Evolutionary conservation across 64 coral and sea anemone genomes (phyloP), one percentile per base, ranked within the genome.

Genomic region (Pocillopora damicornis): DNA sequence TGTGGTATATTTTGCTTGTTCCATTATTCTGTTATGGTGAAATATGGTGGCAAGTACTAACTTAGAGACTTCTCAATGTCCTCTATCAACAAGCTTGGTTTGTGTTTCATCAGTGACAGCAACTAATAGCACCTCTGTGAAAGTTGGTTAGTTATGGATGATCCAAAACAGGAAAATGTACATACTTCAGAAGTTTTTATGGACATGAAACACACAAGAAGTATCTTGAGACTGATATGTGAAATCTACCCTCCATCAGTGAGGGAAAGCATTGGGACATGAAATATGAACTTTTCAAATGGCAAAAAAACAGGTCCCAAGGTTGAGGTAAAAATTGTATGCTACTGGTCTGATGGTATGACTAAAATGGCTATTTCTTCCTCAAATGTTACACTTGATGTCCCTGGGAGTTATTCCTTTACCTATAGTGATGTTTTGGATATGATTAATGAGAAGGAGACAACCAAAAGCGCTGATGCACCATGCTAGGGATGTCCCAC

Each of bases 61-160:
- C n/a, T n/a, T n/a, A n/a, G n/a, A n/a, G n/a, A n/a, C n/a, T 69
- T n/a, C 20, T n/a, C 66, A n/a, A 10, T n/a, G 10, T 11, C n/a
- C n/a, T 67, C 30, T 11, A 22, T 10, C 12, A 13, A n/a, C 12
- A 85, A 63, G 64, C 13, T 73, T 85, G 37, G 81, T 68, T 45
- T 57, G 17, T 71, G 63, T 38, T 1, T 51, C 45, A 25, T 85
- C 61, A 15, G 42, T 63, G 15, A 9, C 58, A 65, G 1, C 58
- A 22, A 72, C 86, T n/a, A 91, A 91, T 91, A 81, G 60, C 13
- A 86, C 81, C 9, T 91, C 89, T 62, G 59, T 91, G 9, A 45
- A 91, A 56, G 89, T 91, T 36, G 89, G 89, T 13, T 91, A 75
- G 63, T 66, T 91, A 65, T 91, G 79, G 81, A 91, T 0, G 34